A percentile compares a stretch with the other conserved stretches of the same genome.
These are phyloP conservation scores for Chelon auratus DNA, from an alignment of 2,797 vertebrate species.

Conservation along the genomic window DNA sequence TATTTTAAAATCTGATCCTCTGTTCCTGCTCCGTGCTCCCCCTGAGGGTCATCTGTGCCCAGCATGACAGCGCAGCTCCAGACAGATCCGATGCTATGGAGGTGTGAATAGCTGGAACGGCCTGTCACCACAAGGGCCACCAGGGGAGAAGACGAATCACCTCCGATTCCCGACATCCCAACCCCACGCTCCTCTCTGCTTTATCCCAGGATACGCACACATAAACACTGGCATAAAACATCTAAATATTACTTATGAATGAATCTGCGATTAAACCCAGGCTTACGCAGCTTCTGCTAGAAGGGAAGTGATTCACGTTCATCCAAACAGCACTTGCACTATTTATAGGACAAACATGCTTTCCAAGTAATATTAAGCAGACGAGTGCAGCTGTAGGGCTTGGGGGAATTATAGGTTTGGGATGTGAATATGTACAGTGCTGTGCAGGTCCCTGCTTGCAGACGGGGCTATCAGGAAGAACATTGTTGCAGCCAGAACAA, in stretches of 20 bases:
- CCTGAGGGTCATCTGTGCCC: slow-evolving; percentile 10
- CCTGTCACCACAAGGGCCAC: slow-evolving; percentile 63
- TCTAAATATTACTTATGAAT: neutral
- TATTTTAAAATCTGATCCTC: slow-evolving; percentile 14
- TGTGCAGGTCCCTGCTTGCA: no score
- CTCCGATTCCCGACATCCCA: slow-evolving; percentile 10
- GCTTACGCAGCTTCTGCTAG: no score
- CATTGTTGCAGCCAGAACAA: no score
- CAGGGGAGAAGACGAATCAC: slow-evolving; percentile 55
- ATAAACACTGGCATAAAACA: neutral
- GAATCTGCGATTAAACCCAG: no score
- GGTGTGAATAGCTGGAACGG: slow-evolving; percentile 68
- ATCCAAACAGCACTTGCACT: neutral
- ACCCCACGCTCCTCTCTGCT: neutral
- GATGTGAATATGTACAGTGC: neutral
- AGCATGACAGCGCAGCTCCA: slow-evolving; percentile 51
- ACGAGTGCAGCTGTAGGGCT: neutral
- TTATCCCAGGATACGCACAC: neutral
- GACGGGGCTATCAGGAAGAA: no score
- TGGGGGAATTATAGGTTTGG: neutral
- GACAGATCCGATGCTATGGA: slow-evolving; percentile 53
- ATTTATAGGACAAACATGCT: neutral
- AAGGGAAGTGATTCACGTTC: neutral
- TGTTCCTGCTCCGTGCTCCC: neutral
- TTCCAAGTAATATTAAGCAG: neutral